A percentile compares a stretch with the other conserved stretches of the same genome.
These are phyloP conservation scores for Serrognathus titanus DNA, from an alignment of 2,888 invertebrate species.

Conservation along the genomic window DNA sequence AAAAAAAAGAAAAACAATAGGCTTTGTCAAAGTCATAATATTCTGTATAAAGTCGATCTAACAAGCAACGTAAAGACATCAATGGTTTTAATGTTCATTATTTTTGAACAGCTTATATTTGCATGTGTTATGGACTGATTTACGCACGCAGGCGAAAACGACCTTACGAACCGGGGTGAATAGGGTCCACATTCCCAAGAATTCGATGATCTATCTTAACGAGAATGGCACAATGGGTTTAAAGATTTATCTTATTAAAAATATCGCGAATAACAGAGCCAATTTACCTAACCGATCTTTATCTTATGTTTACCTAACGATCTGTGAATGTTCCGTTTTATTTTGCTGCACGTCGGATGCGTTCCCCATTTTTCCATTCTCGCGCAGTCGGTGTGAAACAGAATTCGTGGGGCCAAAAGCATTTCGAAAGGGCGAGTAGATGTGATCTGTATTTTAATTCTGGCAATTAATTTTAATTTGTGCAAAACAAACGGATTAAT, in stretches of 20 bases:
- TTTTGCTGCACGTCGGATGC: slow-evolving; percentile 10
- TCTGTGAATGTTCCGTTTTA: slow-evolving; percentile 16
- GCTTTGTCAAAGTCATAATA: slow-evolving; percentile 10
- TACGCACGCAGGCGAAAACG: slow-evolving; percentile 16
- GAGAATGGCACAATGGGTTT: slow-evolving; percentile 43
- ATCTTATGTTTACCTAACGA: slow-evolving; percentile 42
- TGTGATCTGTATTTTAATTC: slow-evolving; percentile 32
- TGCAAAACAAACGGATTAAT: slow-evolving; percentile 38
- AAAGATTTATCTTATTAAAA: slow-evolving; percentile 47
- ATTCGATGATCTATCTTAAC: slow-evolving; percentile 35
- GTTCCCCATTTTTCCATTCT: neutral
- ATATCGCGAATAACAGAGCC: slow-evolving; percentile 46
- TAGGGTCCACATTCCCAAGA: slow-evolving; percentile 16
- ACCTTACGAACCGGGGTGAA: slow-evolving; percentile 19
- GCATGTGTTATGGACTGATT: slow-evolving; percentile 40
- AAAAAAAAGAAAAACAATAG: neutral
- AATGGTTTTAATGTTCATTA: slow-evolving; percentile 49
- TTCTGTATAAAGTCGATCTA: slow-evolving; percentile 33
- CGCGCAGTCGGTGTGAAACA: neutral
- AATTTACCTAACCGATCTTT: slow-evolving; percentile 48
- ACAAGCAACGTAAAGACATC: slow-evolving; percentile 41
- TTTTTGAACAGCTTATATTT: slow-evolving; percentile 43
- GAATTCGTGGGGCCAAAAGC: slow-evolving; percentile 8
- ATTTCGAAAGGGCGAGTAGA: slow-evolving; percentile 11
- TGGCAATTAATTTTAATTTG: slow-evolving; percentile 39